Base-by-base conservation (phyloP, 2,797 vertebrate genomes). In the Melanotaenia parkinsoni region DNA sequence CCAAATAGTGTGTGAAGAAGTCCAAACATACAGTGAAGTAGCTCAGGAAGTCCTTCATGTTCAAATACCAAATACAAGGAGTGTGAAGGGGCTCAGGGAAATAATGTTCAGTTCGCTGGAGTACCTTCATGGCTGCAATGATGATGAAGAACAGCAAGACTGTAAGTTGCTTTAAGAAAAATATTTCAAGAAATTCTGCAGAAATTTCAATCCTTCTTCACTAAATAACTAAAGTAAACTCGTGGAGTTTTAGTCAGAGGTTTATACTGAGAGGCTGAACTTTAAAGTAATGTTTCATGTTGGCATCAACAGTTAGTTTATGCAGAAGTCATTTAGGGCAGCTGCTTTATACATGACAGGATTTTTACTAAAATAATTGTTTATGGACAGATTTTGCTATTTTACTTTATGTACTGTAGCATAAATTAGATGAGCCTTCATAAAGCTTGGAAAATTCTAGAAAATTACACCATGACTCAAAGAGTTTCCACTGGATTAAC, bases 1-100 rank as follows among this genome's bases (percentile, higher is more conserved):
- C 20, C 40, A 62, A 76, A 80, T 83, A 80, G 85, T 84, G 70
- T 69, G 51, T 79, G 72, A 72, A 71, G 76, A 28, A 58, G 35
- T 58, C 63, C 50, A 71, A 77, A 77, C 57, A 80, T 43, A 77
- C 70, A 58, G 64, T 77, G 22, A 82, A 81, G 67, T 73, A 76
- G 53, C 62, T 71, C 65, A 72, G 69, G 65, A 82, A 76, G 61
- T 47, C 54, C 47, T 82, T 73, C 57, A 63, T 80, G 40, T 68
- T 75, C 38, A 70, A 80, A 87, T 72, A 72, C 66, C 70, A 80
- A 70, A 79, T 59, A 68, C 10, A 43, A 64, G 60, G 58, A 57
- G 66, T 58, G 54, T 73, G 68, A 82, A 37, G 22, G 4, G 58
- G 20, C 74, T 74, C 53, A 1, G 4, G 77, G 76, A 70, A 79